Base-by-base conservation (phyloP, 2,888 invertebrate genomes). In the Agrilus biguttatus region DNA sequence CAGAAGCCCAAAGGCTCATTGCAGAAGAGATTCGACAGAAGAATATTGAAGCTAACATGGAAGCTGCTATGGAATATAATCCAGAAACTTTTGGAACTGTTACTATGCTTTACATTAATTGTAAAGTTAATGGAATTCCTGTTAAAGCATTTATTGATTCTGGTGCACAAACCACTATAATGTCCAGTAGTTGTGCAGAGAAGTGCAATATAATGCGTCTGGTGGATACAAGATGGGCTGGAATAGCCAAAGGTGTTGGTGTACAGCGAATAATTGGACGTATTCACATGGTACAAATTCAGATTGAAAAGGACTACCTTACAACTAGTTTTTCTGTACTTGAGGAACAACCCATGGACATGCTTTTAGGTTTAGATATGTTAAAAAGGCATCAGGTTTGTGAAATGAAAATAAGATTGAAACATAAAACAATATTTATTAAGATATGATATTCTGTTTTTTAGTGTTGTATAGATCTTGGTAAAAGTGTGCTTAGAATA, bases 61-160 rank as follows among this genome's bases (percentile, higher is more conserved):
- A 96, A 62, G 91, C 92, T 1, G 97, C 97, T 0, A 92, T 97
- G 80, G 97, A 98, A 62, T 91, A 91, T 63, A 91, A 95, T 67
- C 98, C 98, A 0, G 98, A 98, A 69, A 92, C 89, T 37, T 97
- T 97, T 68, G 97, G 95, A 44, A 90, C 91, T 32, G 96, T 98
- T 37, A 85, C 89, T 39, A 97, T 98, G 98, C 74, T 98, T 54
- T 86, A 98, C 65, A 93, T 98, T 47, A 89, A 96, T 64, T 95
- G 97, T 65, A 83, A 81, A 65, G 96, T 98, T 1, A 98, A 98
- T 68, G 95, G 95, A 34, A 82, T 86, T 61, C 89, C 89, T 1
- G 93, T 98, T 0, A 96, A 96, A 68, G 97, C 97, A 4, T 98
- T 98, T 65, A 93, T 98, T 45, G 97, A 98, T 68, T 95, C 96